These are phyloP conservation scores for Catharus fuscescens DNA, from an alignment of 2,113 vertebrate species.

Conservation along the genomic window DNA sequence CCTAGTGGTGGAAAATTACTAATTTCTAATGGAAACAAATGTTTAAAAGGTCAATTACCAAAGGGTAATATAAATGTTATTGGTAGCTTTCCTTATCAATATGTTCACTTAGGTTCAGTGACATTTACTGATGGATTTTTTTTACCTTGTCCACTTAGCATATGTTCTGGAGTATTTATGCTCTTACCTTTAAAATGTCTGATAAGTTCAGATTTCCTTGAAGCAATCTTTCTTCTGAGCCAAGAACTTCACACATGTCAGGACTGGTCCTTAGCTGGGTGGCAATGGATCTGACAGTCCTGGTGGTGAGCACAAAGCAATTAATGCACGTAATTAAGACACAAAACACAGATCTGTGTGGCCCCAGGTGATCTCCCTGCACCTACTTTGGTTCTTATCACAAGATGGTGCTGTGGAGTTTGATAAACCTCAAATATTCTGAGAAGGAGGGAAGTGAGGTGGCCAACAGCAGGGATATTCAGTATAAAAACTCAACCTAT, in stretches of 20 bases:
- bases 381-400: background rate
- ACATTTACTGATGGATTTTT: background rate
- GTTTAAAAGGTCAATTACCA: background rate
- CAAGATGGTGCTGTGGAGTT: conserved; percentile 62
- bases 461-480: background rate
- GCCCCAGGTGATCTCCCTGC: background rate
- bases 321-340: fast-evolving
- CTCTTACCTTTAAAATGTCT: background rate
- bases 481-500: background rate
- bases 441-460: background rate
- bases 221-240: background rate
- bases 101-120: background rate
- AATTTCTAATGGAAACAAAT: background rate
- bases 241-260: background rate
- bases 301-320: background rate
- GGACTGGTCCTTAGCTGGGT: background rate
- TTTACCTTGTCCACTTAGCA: background rate
- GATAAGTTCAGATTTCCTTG: background rate
- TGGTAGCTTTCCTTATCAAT: background rate
- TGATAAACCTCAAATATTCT: background rate
- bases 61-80: background rate
- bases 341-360: background rate
- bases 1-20: background rate
- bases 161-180: background rate
- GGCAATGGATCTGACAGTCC: background rate